These are phyloP conservation scores for Diaperis boleti DNA, from an alignment of 2,888 invertebrate species.

Conservation along the genomic window DNA sequence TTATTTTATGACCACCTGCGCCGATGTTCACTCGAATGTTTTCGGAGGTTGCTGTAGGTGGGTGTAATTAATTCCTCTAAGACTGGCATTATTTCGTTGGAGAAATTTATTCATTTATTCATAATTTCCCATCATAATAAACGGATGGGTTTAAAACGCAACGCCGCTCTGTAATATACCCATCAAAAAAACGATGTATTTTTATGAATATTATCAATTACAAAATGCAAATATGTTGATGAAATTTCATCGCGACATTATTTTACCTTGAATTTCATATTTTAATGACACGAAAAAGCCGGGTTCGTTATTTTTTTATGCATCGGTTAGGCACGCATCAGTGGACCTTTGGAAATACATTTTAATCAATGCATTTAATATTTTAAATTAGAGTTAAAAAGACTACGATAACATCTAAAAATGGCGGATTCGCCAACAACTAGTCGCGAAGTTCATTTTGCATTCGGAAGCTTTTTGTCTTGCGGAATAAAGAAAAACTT, in stretches of 20 bases:
- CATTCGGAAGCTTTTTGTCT: constrained; percentile 25
- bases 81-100: constrained; percentile 16
- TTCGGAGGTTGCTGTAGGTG: constrained; percentile 1
- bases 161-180: constrained; percentile 11
- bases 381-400: no score
- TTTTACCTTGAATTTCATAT: no score
- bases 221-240: constrained; percentile 24
- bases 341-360: no score
- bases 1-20: constrained; percentile 2
- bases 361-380: no score
- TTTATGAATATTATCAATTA: constrained; percentile 29
- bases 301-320: no score
- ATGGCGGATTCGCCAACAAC: no score
- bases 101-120: constrained; percentile 34
- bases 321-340: no score
- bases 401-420: no score
- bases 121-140: constrained; percentile 32
- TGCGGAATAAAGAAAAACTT: constrained; percentile 54
- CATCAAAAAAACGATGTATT: constrained; percentile 9
- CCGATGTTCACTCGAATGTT: constrained; percentile 7
- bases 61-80: constrained; percentile 30
- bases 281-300: no score
- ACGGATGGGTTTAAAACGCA: constrained; percentile 22
- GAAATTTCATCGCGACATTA: constrained; percentile 5
- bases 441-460: no score